phyloP scores from a whole-genome alignment of 1,140 invertebrate genomes.

The Drosophila arizonae region DNA sequence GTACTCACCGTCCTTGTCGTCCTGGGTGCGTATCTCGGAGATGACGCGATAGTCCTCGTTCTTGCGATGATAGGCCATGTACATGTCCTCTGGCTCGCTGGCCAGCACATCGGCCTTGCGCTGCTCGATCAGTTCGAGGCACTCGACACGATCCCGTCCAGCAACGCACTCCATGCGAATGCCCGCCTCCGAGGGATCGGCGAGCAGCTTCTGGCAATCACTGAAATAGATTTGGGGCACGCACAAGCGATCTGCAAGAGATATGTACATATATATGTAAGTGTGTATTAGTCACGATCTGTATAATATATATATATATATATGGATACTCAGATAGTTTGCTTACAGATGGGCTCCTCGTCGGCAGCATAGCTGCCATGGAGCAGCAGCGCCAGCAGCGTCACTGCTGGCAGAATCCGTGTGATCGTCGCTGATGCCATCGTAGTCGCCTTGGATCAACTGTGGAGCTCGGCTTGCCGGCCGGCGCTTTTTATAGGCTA shows the following conservation, averaged over 20 bases:
- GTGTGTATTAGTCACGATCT: neutral
- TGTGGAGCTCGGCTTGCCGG: constrained; percentile 57
- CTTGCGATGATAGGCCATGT: constrained; percentile 88
- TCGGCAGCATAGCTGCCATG: constrained; percentile 25
- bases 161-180: constrained; percentile 86
- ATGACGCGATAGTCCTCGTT: constrained; percentile 87
- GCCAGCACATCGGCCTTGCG: constrained; percentile 91
- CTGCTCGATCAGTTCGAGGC: constrained; percentile 88
- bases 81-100: constrained; percentile 91
- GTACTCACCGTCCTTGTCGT: constrained; percentile 84
- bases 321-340: too few relatives aligned
- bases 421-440: constrained; percentile 36
- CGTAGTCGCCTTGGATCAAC: constrained; percentile 49
- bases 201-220: constrained; percentile 86
- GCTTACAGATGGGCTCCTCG: constrained; percentile 69
- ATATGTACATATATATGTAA: neutral
- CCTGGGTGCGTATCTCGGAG: constrained; percentile 87
- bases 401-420: constrained; percentile 21
- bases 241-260: constrained; percentile 87
- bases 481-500: constrained; percentile 63
- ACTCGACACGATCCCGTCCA: constrained; percentile 89
- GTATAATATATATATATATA: too few relatives aligned
- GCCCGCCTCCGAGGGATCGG: constrained; percentile 86
- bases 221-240: constrained; percentile 86
- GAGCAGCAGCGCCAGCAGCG: constrained; percentile 39